phyloP scores from a whole-genome alignment of 2,113 vertebrate genomes.

The Rynchops niger region DNA sequence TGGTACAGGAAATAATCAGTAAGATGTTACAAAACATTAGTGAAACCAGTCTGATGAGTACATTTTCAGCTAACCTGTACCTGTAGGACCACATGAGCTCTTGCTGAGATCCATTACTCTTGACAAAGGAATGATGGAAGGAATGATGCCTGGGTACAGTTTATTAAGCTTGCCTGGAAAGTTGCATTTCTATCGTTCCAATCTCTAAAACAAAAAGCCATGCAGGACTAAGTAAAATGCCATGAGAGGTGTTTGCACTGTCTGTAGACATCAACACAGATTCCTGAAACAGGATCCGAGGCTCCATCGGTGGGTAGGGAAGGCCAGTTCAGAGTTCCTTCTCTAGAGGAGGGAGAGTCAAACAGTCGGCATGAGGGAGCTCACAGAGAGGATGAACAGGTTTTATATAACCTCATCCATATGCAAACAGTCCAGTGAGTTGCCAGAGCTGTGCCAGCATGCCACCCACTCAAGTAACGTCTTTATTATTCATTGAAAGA shows the following conservation, averaged over 20 bases:
- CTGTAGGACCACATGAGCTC: neutral
- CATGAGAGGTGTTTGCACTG: neutral
- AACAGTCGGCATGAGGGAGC: neutral
- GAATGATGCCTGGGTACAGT: neutral
- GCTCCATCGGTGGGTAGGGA: neutral
- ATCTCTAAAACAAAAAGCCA: neutral
- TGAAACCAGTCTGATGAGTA: neutral
- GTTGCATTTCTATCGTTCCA: neutral
- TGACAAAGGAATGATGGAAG: neutral
- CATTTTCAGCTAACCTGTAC: neutral
- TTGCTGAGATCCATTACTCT: neutral
- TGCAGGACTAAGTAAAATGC: neutral
- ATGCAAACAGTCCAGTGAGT: conserved; percentile 51
- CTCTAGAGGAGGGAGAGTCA: neutral
- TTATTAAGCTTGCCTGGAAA: neutral
- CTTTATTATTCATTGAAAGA: conserved; percentile 58
- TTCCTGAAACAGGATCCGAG: neutral
- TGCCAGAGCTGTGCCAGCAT: conserved; percentile 39
- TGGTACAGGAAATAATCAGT: neutral
- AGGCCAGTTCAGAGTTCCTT: neutral
- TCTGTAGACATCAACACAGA: neutral
- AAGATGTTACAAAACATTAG: neutral
- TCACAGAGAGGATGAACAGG: neutral
- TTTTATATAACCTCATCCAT: conserved; percentile 61
- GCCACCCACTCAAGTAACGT: conserved; percentile 21